Conservation (phyloP, 2,888 invertebrate species). For the Ischnus inquisitorius region DNA sequence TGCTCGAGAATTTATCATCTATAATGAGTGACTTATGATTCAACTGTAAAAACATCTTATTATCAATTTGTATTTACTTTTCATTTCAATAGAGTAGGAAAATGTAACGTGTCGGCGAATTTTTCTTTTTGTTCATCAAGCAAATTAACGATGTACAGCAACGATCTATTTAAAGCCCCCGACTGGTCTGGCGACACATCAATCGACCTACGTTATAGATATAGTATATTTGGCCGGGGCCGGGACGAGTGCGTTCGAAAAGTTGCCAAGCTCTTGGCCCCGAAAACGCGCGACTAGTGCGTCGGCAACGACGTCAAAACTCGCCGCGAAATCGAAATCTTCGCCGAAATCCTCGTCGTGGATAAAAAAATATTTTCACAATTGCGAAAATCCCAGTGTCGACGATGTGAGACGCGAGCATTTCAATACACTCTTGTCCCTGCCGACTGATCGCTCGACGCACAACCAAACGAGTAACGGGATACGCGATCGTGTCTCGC, state of each 20-base stretch:
- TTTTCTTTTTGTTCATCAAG: neutral
- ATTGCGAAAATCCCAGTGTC: neutral
- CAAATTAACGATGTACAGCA: conserved; percentile 61
- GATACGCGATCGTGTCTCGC: neutral
- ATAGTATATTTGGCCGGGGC: conserved; percentile 49
- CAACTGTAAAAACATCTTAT: too few relatives aligned
- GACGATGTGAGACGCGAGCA: conserved; percentile 12
- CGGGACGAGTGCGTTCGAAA: conserved; percentile 39
- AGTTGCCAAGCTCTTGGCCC: conserved; percentile 60
- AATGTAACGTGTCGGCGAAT: neutral
- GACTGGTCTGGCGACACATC: conserved; percentile 55
- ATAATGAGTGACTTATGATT: neutral
- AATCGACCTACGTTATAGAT: conserved; percentile 34
- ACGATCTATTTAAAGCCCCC: conserved; percentile 76
- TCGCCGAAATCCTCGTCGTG: neutral
- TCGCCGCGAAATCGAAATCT: conserved; percentile 16
- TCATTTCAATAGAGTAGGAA: neutral
- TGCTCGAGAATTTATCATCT: conserved; percentile 2
- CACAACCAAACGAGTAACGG: conserved; percentile 23
- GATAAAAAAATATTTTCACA: neutral
- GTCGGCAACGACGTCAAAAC: conserved; percentile 6
- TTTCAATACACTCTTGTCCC: neutral
- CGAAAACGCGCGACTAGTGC: conserved; percentile 40
- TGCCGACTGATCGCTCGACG: conserved; percentile 19
- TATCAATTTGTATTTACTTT: too few relatives aligned